Evolutionary conservation across 2,797 vertebrate species (phyloP), one percentile per base, ranked within the genome.

Genomic region (Trematomus bernacchii): DNA sequence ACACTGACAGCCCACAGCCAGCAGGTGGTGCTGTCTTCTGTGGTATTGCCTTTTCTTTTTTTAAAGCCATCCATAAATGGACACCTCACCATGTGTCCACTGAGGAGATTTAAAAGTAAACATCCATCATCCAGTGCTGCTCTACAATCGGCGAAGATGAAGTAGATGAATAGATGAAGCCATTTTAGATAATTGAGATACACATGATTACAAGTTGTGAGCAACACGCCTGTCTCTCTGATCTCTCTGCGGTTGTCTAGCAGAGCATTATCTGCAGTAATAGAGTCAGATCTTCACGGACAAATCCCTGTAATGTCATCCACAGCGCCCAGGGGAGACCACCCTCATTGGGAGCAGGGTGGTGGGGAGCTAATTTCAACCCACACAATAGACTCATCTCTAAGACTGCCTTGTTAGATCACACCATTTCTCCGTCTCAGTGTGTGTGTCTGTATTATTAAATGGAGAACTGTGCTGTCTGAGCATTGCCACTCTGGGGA

Each of bases 21-120:
- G 93, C 84, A 95, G 95, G 94, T 94, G 95, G 95, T 89, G 95
- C 93, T 94, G 90, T 93, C 89, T 69, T 93, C 91, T 92, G 82
- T 87, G 62, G 86, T 90, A 86, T 93, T 68, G 16, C 40, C 61
- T 44, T 70, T 46, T 79, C 72, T 78, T 73, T 73, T 78, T 73
- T 21, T 53, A 60, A 47, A 64, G 27, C 21, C n/a, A 1, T 63
- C 73, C 55, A 54, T 37, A 37, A 54, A 65, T 30, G 59, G 51
- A 67, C 50, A 50, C 43, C 30, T 85, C 37, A 30, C 37, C 72
- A 19, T 70, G 18, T 59, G 44, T 23, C 51, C 40, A 77, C 8
- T 15, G 13, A 19, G 21, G 50, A 48, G 18, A 44, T 67, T 71
- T 48, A 40, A 66, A 64, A 71, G 47, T 62, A 42, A 75, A 66